Evolutionary conservation across 2,113 vertebrate genomes (phyloP), one percentile per base, ranked within the genome.

Genomic region (Pangasianodon gigas): DNA sequence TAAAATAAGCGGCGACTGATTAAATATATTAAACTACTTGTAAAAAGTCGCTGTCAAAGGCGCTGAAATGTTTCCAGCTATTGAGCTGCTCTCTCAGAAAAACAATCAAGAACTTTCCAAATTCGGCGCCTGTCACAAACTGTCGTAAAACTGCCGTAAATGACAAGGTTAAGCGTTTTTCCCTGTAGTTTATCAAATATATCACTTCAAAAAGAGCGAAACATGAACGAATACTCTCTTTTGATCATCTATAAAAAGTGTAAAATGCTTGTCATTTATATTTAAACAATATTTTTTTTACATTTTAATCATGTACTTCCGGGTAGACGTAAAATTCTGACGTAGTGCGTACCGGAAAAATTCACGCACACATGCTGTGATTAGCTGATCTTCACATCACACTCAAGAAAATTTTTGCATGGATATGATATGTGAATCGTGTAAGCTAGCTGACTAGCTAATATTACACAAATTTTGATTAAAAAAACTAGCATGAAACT

Each of bases 71-170:
- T 60, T 19, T 19, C 29, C 44, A 13, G 44, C 2, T 4, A 46
- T 24, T 10, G 8, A 29, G 71, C n/a, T 0, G 0, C 48, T n/a
- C 29, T 18, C 13, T 16, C 0, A 4, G 0, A 54, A 21, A 9
- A 2, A 24, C 4, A 1, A 9, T 2, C 77, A 0, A 0, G 7
- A 32, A 85, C 74, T 94, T 96, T 96, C 95, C 93, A 95, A 96
- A 94, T 91, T 90, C 88, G 93, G 94, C 96, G 95, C 95, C 89
- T 65, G 89, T 91, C 92, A 89, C 84, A 90, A 41, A 87, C 44
- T 94, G 93, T 92, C 94, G 92, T 82, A 86, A 92, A 90, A 11
- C 37, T 92, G 84, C 80, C 92, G 92, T 91, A 93, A 93, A 93
- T 44, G 52, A n/a, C 4, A 69, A 3, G 19, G 11, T 75, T 85